These are phyloP conservation scores for Actinostola sp. DNA, from an alignment of 92 coral and sea anemone species.

Conservation along the genomic window DNA sequence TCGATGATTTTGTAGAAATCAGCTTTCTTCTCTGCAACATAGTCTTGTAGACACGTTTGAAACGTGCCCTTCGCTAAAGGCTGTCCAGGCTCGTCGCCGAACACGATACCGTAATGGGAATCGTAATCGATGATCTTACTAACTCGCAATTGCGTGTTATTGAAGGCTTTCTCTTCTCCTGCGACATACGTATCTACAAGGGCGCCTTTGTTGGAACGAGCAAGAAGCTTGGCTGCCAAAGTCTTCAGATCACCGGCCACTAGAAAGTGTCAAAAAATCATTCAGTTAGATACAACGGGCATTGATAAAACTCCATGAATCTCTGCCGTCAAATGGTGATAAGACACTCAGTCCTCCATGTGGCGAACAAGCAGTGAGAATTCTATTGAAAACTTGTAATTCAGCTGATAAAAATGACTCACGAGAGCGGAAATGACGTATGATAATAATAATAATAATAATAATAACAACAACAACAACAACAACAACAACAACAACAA, in stretches of 20 bases:
- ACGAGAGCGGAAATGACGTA: too few species aligned
- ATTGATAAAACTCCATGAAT: too few species aligned
- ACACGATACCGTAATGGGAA: conserved; percentile 91
- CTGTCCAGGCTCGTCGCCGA: conserved; percentile 60
- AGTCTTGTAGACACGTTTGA: conserved; percentile 74
- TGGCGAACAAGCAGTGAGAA: too few species aligned
- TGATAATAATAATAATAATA: too few species aligned
- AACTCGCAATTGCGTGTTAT: conserved; percentile 59
- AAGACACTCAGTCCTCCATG: too few species aligned
- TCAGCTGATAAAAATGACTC: too few species aligned
- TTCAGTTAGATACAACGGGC: neutral
- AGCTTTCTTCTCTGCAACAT: conserved; percentile 70
- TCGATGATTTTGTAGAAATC: conserved; percentile 72
- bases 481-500: too few species aligned
- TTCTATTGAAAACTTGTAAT: too few species aligned
- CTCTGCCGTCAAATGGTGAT: too few species aligned
- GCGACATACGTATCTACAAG: conserved; percentile 93
- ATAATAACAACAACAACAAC: too few species aligned
- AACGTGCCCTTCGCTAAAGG: conserved; percentile 46
- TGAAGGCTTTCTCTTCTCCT: conserved; percentile 60
- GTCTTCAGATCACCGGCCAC: conserved; percentile 35
- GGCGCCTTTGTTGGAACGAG: conserved; percentile 73
- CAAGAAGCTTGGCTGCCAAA: conserved; percentile 58
- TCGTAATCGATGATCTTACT: conserved; percentile 84
- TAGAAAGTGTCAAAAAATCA: conserved; percentile 11